These are phyloP conservation scores for Ictalurus furcatus DNA, from an alignment of 2,113 vertebrate species.

Conservation along the genomic window DNA sequence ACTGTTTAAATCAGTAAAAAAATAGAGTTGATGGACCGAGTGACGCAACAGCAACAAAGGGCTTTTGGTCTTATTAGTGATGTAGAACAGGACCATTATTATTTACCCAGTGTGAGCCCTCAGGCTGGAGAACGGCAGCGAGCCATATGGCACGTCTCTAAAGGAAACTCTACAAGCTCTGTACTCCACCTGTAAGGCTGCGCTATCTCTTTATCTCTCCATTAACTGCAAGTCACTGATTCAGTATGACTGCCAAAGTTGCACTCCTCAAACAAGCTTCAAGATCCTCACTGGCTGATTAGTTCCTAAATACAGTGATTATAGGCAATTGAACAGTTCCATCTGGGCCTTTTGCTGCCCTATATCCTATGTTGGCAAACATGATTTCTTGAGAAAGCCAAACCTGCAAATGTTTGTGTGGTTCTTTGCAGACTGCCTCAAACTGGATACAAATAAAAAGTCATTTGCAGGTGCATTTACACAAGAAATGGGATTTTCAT, in stretches of 20 bases:
- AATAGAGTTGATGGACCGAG: neutral
- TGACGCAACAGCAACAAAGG: neutral
- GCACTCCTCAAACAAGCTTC: neutral
- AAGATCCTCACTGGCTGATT: neutral
- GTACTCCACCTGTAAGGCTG: constrained; percentile 15
- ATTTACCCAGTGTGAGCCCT: neutral
- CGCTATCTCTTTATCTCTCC: constrained; percentile 10
- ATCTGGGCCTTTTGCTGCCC: constrained; percentile 9
- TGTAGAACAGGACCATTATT: neutral
- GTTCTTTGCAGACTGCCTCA: neutral
- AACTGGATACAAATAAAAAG: neutral
- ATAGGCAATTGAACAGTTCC: constrained; percentile 14
- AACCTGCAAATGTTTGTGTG: neutral
- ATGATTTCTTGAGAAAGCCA: neutral
- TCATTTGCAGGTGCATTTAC: neutral
- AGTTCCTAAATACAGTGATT: constrained; percentile 26
- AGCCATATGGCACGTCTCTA: constrained; percentile 10
- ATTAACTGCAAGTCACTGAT: neutral
- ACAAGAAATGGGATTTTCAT: neutral
- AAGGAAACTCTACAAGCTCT: neutral
- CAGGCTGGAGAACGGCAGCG: neutral
- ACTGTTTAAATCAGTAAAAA: neutral
- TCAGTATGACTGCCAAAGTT: constrained; percentile 1
- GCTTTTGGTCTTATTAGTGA: neutral
- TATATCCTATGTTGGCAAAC: constrained; percentile 9